Conservation (phyloP, 2,797 vertebrate genomes). For the Dallia pectoralis region DNA sequence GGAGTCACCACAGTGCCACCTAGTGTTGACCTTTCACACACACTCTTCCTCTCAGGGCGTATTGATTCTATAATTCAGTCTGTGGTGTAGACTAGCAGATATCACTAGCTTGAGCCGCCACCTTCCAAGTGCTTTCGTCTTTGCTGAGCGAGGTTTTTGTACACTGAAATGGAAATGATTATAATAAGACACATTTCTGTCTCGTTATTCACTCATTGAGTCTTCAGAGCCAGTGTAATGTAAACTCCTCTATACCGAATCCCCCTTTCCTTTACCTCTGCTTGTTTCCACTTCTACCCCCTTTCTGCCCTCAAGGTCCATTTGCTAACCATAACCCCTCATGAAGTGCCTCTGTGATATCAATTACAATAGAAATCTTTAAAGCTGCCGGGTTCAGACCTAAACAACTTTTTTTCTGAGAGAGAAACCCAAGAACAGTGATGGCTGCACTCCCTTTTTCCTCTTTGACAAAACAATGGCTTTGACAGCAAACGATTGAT, state of each 20-base stretch:
- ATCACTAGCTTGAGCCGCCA: too few species aligned
- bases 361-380: constrained; percentile 26
- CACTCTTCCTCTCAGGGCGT: background rate
- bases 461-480: constrained; percentile 40
- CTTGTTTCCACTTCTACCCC: background rate
- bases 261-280: background rate
- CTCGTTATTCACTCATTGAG: background rate
- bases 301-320: background rate
- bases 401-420: constrained; percentile 21
- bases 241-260: background rate
- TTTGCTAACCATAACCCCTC: background rate
- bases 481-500: constrained; percentile 59
- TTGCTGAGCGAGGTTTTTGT: too few species aligned
- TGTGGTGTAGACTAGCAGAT: too few species aligned
- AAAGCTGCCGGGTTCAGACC: constrained; percentile 16
- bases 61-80: too few species aligned
- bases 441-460: constrained; percentile 34
- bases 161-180: too few species aligned
- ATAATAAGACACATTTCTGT: too few species aligned
- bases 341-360: constrained; percentile 27
- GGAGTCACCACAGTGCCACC: constrained; percentile 11
- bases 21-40: background rate
- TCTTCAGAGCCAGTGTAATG: too few species aligned
- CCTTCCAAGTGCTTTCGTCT: too few species aligned
- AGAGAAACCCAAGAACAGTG: constrained; percentile 27